phyloP scores from a whole-genome alignment of 2,888 invertebrate species.

The Chrysodeixis includens region DNA sequence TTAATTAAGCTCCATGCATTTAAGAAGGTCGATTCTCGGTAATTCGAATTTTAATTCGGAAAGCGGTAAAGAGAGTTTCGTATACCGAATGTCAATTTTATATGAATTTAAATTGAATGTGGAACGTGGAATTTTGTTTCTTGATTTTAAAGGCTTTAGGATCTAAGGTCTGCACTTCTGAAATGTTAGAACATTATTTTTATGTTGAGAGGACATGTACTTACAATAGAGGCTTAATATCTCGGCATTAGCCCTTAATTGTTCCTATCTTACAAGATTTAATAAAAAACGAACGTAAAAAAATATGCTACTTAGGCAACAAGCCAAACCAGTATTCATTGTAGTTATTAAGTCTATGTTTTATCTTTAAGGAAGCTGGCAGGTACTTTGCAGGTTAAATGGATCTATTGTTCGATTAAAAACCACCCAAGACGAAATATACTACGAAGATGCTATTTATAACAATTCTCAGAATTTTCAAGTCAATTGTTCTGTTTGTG shows the following conservation, averaged over 20 bases:
- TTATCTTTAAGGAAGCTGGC: background rate
- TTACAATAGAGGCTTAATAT: no score
- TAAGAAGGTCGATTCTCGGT: constrained; percentile 32
- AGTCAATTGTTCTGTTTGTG: constrained; percentile 52
- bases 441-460: constrained; percentile 35
- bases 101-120: constrained; percentile 37
- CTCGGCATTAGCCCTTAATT: no score
- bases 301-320: no score
- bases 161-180: no score
- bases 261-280: no score
- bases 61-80: constrained; percentile 25
- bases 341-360: background rate
- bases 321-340: no score
- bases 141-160: background rate
- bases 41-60: constrained; percentile 35
- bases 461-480: constrained; percentile 36
- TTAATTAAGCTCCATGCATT: constrained; percentile 46
- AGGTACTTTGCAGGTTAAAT: background rate
- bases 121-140: background rate
- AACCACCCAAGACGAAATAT: constrained; percentile 49
- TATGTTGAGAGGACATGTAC: no score
- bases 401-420: constrained; percentile 14
- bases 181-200: no score
- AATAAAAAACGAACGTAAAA: no score
- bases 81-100: constrained; percentile 8